Base-by-base conservation (phyloP, 2,797 vertebrate genomes). In the Sebastes itinus region DNA sequence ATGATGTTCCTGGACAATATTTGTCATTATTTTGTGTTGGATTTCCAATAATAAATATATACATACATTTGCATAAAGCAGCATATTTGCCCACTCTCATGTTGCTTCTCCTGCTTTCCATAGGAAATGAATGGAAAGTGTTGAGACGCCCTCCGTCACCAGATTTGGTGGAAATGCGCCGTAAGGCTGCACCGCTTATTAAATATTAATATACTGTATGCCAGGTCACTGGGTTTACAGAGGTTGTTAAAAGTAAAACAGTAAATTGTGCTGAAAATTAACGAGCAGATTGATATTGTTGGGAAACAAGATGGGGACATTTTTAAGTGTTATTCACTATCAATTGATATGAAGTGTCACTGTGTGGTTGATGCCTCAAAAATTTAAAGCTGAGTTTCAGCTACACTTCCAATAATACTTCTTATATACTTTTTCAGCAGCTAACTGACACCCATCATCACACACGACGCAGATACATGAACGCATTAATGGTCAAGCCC, bases 361-460 rank as follows among this genome's bases (percentile, higher is more conserved):
- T 2, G 13, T 56, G 11, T 23, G 6, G 27, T 6, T 54, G 27
- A 54, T 42, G 12, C 8, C 32, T 72, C 8, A 61, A 76, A 72
- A 30, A 77, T 77, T 63, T 59, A 33, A 71, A 61, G 22, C 20
- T 30, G 61, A 52, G 55, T 68, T 42, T 68, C 22, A 46, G 52
- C 25, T 12, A 14, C 61, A 38, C 23, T 25, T 75, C 32, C 6
- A 67, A 58, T 55, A 69, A 64, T 42, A n/a, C 9, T 20, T 22
- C 1, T 13, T 2, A 2, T 27, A 23, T 54, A 18, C 2, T 49
- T 69, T 59, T 60, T 20, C 25, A 58, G 59, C 20, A 35, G 22
- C 7, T 7, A 3, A 18, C 42, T 28, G n/a, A 25, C 11, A 25
- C 9, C 12, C 38, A 38, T 63, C 23, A 49, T 63, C 30, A 14